These are phyloP conservation scores for Heterohyrax brucei DNA, from an alignment of 2,797 vertebrate genomes.

Conservation along the genomic window DNA sequence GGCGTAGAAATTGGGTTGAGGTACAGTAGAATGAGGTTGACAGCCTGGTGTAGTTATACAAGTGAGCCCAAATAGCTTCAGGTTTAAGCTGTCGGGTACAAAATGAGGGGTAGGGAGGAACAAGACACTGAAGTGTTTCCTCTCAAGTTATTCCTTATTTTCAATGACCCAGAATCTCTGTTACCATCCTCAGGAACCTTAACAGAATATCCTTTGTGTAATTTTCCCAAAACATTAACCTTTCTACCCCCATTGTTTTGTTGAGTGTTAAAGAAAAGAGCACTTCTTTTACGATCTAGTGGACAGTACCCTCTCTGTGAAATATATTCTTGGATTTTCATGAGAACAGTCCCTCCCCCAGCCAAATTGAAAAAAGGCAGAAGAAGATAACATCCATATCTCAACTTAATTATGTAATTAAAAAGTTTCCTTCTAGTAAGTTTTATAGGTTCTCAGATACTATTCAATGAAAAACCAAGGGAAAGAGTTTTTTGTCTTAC, in stretches of 20 bases:
- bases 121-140: conserved; percentile 46
- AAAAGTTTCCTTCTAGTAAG: conserved; percentile 14
- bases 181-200: conserved; percentile 59
- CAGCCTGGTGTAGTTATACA: conserved; percentile 32
- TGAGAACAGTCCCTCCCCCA: conserved; percentile 37
- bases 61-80: conserved; percentile 14
- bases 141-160: conserved; percentile 75
- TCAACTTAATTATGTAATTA: conserved; percentile 4
- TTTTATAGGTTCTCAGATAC: conserved; percentile 33
- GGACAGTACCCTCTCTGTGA: conserved; percentile 69
- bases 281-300: conserved; percentile 57
- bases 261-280: conserved; percentile 75
- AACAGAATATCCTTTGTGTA: conserved; percentile 81
- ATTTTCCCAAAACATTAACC: conserved; percentile 65
- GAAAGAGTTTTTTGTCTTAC: conserved; percentile 14
- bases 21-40: conserved; percentile 53
- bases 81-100: conserved; percentile 42
- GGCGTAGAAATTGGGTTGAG: conserved; percentile 16
- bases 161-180: conserved; percentile 83
- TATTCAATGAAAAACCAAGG: conserved; percentile 60
- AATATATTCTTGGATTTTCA: conserved; percentile 51
- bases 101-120: neutral
- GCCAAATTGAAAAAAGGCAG: conserved; percentile 22
- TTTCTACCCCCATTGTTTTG: conserved; percentile 69
- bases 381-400: neutral